Conservation (phyloP, 1,140 invertebrate genomes). For the Pseudomyrmex cubaensis region DNA sequence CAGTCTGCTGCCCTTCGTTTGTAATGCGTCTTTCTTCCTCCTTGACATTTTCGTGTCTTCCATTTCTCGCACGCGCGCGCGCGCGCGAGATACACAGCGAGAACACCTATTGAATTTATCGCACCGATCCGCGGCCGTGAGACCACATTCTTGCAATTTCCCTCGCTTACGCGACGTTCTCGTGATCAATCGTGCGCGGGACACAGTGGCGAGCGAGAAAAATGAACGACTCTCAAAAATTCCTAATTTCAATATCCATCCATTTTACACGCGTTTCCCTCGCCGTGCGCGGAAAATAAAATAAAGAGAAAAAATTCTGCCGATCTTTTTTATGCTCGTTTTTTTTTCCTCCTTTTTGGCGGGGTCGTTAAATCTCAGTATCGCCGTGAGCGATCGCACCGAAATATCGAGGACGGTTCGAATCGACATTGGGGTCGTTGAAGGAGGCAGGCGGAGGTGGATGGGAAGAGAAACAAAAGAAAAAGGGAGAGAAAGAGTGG, state of each 20-base stretch:
- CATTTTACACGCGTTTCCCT: neutral
- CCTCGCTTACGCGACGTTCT: constrained; percentile 43
- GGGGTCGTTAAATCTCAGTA: constrained; percentile 58
- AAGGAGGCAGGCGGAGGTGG: constrained; percentile 51
- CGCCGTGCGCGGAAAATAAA: constrained; percentile 16
- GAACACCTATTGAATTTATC: constrained; percentile 39
- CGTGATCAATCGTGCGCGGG: constrained; percentile 44
- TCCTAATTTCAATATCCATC: constrained; percentile 59
- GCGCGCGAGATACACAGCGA: constrained; percentile 32
- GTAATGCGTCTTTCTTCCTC: constrained; percentile 69
- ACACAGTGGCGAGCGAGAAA: constrained; percentile 35
- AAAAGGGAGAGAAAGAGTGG: constrained; percentile 74
- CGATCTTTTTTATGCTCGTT: constrained; percentile 40
- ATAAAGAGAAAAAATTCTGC: constrained; percentile 28
- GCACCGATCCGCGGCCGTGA: constrained; percentile 36
- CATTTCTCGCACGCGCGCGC: constrained; percentile 17
- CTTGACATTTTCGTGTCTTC: constrained; percentile 57
- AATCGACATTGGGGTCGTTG: constrained; percentile 59
- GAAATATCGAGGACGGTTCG: constrained; percentile 69
- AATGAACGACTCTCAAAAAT: constrained; percentile 51
- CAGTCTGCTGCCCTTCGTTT: constrained; percentile 68
- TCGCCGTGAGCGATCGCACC: constrained; percentile 51
- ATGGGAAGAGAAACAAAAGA: constrained; percentile 74
- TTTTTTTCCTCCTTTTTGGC: constrained; percentile 29
- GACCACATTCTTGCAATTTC: constrained; percentile 53